Evolutionary conservation across 1,140 invertebrate species (phyloP), one percentile per base, ranked within the genome.

Genomic region (Streblospio benedicti): DNA sequence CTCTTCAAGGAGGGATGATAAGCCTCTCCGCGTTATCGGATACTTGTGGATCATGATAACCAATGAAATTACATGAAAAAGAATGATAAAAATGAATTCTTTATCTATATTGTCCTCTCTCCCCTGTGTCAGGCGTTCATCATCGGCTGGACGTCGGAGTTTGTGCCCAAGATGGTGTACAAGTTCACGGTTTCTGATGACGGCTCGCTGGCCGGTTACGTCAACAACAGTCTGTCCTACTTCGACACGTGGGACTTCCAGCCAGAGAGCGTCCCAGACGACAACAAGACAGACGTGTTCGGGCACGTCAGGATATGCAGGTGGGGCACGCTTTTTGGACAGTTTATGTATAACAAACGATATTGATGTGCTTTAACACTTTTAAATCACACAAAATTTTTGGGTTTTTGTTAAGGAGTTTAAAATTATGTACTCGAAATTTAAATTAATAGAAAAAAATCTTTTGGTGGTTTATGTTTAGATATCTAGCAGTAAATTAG

Each of bases 161-260:
- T 74, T 58, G 68, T 76, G 20, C 70, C 68, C 12, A 72, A 71
- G 50, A 59, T 75, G 66, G 70, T 78, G n/a, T 72, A 74, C 52
- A 79, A 79, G 60, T 76, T 83, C 35, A 74, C 77, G 3, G 80
- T 84, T 16, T 85, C 83, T 47, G 61, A 78, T 20, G 76, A 87
- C 73, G 76, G 84, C 20, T 82, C 79, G 16, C 70, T 93, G 45
- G 68, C 84, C 14, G 87, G 89, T 16, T 97, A 92, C 77, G 80
- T 95, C 4, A 85, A 93, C 57, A 85, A 87, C 71, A 89, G 89
- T 43, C 76, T 96, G 41, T 87, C 93, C 0, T 82, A 84, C 64
- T 96, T 94, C 72, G 82, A 88, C 70, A 85, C 86, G 0, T 78
- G 76, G 0, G 85, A 93, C 70, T 86, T 93, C 63, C 62, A 71